phyloP scores from a whole-genome alignment of 2,888 invertebrate genomes.

The Acheta domesticus region DNA sequence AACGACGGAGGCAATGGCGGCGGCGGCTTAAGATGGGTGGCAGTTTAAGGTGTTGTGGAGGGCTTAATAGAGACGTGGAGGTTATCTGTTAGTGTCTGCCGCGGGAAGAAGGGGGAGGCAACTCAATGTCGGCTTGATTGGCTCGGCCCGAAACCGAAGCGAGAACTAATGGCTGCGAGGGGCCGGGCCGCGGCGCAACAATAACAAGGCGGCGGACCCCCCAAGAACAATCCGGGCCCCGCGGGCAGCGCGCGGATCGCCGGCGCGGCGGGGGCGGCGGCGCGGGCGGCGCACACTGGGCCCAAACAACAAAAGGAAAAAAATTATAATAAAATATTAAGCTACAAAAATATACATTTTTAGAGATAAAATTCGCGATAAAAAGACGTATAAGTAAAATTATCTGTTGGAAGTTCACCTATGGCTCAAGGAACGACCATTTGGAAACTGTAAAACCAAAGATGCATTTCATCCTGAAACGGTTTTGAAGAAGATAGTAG shows the following conservation, averaged over 20 bases:
- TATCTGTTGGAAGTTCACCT: too few relatives aligned
- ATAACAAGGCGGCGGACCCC: not conserved
- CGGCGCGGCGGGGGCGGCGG: not conserved
- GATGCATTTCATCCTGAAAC: too few relatives aligned
- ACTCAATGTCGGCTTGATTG: slow-evolving; percentile 18
- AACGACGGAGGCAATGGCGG: not conserved
- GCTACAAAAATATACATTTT: too few relatives aligned
- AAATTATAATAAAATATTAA: too few relatives aligned
- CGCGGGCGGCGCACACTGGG: too few relatives aligned
- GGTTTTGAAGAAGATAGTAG: too few relatives aligned
- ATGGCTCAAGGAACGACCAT: too few relatives aligned
- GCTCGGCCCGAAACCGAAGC: not conserved
- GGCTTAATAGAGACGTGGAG: slow-evolving; percentile 18
- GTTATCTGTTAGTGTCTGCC: slow-evolving; percentile 7
- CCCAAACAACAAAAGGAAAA: too few relatives aligned
- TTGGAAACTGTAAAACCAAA: too few relatives aligned
- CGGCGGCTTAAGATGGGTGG: slow-evolving; percentile 10
- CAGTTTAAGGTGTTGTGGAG: slow-evolving; percentile 18
- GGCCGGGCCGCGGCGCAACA: slow-evolving; percentile 2
- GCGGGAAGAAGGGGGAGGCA: not conserved
- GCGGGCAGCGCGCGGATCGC: not conserved
- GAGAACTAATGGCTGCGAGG: slow-evolving; percentile 18
- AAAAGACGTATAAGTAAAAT: too few relatives aligned
- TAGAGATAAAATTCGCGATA: too few relatives aligned
- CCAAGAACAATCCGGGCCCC: slow-evolving; percentile 7